Evolutionary conservation across 2,113 vertebrate species (phyloP), one percentile per base, ranked within the genome.

Genomic region (Leptobrachium leishanense): DNA sequence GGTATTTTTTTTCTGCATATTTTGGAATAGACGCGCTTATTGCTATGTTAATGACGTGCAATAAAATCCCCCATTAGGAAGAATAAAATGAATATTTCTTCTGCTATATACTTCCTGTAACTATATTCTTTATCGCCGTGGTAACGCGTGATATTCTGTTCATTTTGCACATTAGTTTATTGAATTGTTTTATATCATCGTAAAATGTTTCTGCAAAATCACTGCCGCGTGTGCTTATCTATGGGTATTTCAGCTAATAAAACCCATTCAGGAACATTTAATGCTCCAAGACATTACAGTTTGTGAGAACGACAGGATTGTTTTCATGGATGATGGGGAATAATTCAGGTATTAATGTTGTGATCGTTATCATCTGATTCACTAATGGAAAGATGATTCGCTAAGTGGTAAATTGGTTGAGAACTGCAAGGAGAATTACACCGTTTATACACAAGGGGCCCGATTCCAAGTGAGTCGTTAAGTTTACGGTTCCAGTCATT

Each of bases 31-130:
- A 76, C 59, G 70, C 54, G 62, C 68, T 77, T 77, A 77, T 57
- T 59, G 75, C 67, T 57, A 40, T 70, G 68, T 77, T 77, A 70
- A 77, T 70, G 68, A 62, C 44, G 6, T 42, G 43, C 44, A 77
- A 77, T 77, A 77, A 70, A 77, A 77, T 31, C 2, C 41, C 41
- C 62, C 20, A 70, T 63, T 70, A 71, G 66, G 70, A 69, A 70
- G 55, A 70, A 77, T 77, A 70, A n/a, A 59, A 72, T 57, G 62
- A 77, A 57, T 62, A 70, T 70, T 77, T 43, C 54, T 39, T 10
- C 31, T 41, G 40, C 43, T 31, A 70, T 71, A 31, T 39, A n/a
- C 69, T 71, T 46, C 31, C 15, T 62, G 41, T 41, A 43, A 41
- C 20, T 62, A 44, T 62, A 44, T 62, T 62, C 69, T 76, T 76